These are phyloP conservation scores for Pagrus major DNA, from an alignment of 2,113 vertebrate species.

Conservation along the genomic window DNA sequence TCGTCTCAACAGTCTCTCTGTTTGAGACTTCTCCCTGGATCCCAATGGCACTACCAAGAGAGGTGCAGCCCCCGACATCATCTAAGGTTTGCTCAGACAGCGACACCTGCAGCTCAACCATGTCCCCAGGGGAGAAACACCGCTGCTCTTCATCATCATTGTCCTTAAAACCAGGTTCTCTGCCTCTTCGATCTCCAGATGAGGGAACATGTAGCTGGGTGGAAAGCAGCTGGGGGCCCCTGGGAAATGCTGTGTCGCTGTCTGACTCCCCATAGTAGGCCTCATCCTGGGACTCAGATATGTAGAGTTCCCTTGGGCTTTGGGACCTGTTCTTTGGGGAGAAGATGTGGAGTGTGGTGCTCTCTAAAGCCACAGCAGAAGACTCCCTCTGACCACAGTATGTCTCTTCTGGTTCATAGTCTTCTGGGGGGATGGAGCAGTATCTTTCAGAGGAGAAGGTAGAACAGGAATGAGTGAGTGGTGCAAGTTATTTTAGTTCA, in stretches of 20 bases:
- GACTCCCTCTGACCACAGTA: constrained; percentile 61
- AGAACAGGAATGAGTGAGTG: constrained; percentile 5
- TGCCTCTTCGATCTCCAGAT: constrained; percentile 62
- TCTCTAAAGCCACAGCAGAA: constrained; percentile 77
- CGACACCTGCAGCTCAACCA: constrained; percentile 91
- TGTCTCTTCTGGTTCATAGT: constrained; percentile 78
- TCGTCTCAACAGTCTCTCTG: constrained; percentile 28
- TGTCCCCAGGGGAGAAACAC: constrained; percentile 75
- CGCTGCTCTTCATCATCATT: constrained; percentile 48
- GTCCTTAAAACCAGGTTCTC: constrained; percentile 58
- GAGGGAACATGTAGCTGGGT: constrained; percentile 61
- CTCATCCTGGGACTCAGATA: constrained; percentile 79
- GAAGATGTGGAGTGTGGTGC: constrained; percentile 86
- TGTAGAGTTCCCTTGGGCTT: constrained; percentile 73
- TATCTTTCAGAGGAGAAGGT: constrained; percentile 77
- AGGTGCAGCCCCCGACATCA: constrained; percentile 51
- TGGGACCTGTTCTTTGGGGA: constrained; percentile 64
- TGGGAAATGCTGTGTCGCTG: constrained; percentile 67
- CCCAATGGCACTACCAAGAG: constrained; percentile 82
- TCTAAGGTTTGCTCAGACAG: constrained; percentile 81
- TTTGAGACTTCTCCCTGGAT: constrained; percentile 69
- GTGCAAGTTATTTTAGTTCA: neutral
- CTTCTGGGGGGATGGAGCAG: constrained; percentile 59
- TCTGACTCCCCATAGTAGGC: constrained; percentile 72
- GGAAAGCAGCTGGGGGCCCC: constrained; percentile 52